Base-by-base conservation (phyloP, 2,113 vertebrate species). In the Tautogolabrus adspersus region DNA sequence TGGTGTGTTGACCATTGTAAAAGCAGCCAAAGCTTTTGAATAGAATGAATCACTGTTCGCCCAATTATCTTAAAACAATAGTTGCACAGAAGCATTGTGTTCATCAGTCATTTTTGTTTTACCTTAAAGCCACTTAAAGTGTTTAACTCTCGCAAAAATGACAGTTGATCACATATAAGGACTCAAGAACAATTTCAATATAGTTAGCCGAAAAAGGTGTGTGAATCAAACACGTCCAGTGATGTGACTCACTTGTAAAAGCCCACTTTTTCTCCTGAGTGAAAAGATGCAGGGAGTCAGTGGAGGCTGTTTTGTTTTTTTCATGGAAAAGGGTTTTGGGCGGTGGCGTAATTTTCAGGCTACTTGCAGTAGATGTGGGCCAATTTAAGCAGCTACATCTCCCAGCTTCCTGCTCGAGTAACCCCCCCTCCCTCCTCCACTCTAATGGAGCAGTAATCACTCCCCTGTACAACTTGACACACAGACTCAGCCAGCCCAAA, bases 391-490 rank as follows among this genome's bases (percentile, higher is more conserved):
- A 90, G 93, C 87, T 84, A 89, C 83, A 90, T 93, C 83, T 85
- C 86, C 68, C 83, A 81, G 89, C 88, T 92, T 92, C 92, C 90
- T 92, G 91, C 79, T 90, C 55, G 30, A 88, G 86, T 83, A 83
- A 26, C 79, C 80, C 74, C 77, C 81, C 49, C 18, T 1, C 18
- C 67, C 85, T 72, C 66, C 87, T 85, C 90, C 72, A 63, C 89
- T 87, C 90, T 93, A 94, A 92, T 93, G 90, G 91, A 91, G 89
- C 84, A 87, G 91, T 93, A 93, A 94, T 94, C 92, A 91, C 90
- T 92, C 93, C 91, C 89, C 90, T 91, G 92, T 87, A 93, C 91
- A 94, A 93, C 93, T 93, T 94, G 93, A 93, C 92, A 92, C 89
- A 93, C 92, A 88, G 90, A 88, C 90, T 91, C 86, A 81, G 84